A percentile compares a stretch with the other conserved stretches of the same genome.
Evolutionary conservation across 2,888 invertebrate species (phyloP).

Genomic region (Synergus japonicus): DNA sequence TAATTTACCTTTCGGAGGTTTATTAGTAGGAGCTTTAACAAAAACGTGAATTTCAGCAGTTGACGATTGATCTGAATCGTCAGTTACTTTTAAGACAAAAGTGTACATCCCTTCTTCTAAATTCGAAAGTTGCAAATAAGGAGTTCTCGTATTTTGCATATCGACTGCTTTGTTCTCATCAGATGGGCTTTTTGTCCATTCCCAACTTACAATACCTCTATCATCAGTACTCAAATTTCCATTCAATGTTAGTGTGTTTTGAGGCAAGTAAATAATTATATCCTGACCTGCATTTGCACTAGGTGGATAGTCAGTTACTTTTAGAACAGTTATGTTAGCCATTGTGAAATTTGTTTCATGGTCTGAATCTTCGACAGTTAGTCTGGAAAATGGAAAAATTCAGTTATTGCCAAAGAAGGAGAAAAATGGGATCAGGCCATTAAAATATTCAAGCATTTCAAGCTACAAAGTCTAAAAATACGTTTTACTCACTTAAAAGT

Average conservation of each 20-base stretch:
- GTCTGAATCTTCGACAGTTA: conserved; percentile 95
- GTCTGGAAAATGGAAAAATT: conserved; percentile 70
- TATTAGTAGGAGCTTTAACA: conserved; percentile 93
- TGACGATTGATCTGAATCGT: conserved; percentile 92
- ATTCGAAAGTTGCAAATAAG: conserved; percentile 92
- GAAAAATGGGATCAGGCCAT: not conserved
- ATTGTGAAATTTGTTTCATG: conserved; percentile 90
- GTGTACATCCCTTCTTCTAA: conserved; percentile 96
- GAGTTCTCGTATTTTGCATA: conserved; percentile 96
- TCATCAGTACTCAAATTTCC: conserved; percentile 96
- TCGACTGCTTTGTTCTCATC: conserved; percentile 95
- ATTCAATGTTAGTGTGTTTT: conserved; percentile 89
- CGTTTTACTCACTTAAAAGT: conserved; percentile 83
- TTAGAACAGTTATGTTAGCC: conserved; percentile 93
- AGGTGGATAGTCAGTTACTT: conserved; percentile 96
- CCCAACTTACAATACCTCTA: conserved; percentile 95
- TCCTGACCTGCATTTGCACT: conserved; percentile 96
- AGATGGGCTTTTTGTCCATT: conserved; percentile 95
- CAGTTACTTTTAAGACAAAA: conserved; percentile 94
- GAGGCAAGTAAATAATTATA: conserved; percentile 92
- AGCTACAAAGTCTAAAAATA: not conserved
- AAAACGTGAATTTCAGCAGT: conserved; percentile 94
- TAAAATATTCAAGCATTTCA: too few relatives aligned
- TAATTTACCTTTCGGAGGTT: conserved; percentile 84
- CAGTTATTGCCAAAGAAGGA: conserved; percentile 13